Base-by-base conservation (phyloP, 2,113 vertebrate genomes). In the Pycnonotus jocosus region DNA sequence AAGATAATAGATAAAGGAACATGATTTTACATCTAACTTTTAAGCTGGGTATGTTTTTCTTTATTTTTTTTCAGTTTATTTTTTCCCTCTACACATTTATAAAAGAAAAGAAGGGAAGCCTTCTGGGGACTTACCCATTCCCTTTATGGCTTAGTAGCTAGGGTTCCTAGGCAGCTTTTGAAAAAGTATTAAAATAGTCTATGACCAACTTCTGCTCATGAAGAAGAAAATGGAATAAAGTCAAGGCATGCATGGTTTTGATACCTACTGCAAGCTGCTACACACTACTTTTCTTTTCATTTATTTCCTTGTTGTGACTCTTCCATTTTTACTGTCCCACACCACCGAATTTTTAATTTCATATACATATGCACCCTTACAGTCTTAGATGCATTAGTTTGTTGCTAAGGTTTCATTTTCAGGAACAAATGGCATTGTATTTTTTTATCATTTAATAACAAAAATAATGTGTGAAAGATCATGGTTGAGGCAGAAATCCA, bases 1-100 rank as follows among this genome's bases (percentile, higher is more conserved):
- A 93, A 92, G 76, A 90, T 81, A 92, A 79, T 38, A 93, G 73
- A 90, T 87, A 95, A 90, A 89, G 60, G 37, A 86, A 96, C 92
- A 88, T 61, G 54, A 94, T 91, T 90, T 92, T 80, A 69, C 69
- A 90, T 84, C 57, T 86, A 68, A 74, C 48, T 93, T 93, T 93
- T 68, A 86, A 78, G 62, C 23, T 33, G 3, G 8, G 4, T 40
- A 19, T 35, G 38, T 83, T 58, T 38, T 61, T 31, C 30, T 42
- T 89, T 38, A 12, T 37, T 61, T 61, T 53, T 35, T 28, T 37
- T 61, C 38, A 50, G 33, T 28, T 81, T 17, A 48, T 72, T 61
- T 92, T 83, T 44, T 20, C 18, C 2, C 7, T 7, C 21, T 60
- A 71, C 40, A 45, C 72, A 60, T 81, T 71, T 85, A 87, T 12